Evolutionary conservation across 2,888 invertebrate genomes (phyloP).

Genomic region (Tromatobia lineatoria): DNA sequence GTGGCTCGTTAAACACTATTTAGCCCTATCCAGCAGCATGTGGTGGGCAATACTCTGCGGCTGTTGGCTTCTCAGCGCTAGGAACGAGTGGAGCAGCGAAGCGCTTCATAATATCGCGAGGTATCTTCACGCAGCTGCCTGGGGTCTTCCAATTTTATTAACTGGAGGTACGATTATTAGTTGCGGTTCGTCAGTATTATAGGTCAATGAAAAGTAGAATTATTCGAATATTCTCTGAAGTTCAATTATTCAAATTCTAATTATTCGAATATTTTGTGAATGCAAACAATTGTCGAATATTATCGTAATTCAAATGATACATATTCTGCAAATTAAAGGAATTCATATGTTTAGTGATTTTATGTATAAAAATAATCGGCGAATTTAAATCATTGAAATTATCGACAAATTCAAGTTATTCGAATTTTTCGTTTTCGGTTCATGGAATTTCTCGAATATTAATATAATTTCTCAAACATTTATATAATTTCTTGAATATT

Average conservation of each 20-base stretch:
- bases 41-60: conserved; percentile 96
- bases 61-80: conserved; percentile 96
- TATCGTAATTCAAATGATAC: too few species aligned
- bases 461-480: not conserved
- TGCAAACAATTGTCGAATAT: not conserved
- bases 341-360: too few species aligned
- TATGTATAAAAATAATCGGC: not conserved
- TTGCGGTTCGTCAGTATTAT: not conserved
- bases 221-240: not conserved
- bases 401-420: not conserved
- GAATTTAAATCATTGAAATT: not conserved
- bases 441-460: not conserved
- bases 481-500: not conserved
- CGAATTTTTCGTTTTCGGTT: not conserved
- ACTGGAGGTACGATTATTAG: conserved; percentile 88
- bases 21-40: conserved; percentile 92
- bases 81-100: conserved; percentile 97
- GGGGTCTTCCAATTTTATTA: conserved; percentile 95
- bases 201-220: too few species aligned
- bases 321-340: not conserved
- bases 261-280: not conserved
- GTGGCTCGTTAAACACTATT: conserved; percentile 92
- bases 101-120: conserved; percentile 95
- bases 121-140: conserved; percentile 94
- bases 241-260: not conserved